Evolutionary conservation across 2,888 invertebrate genomes (phyloP), one percentile per base, ranked within the genome.

Genomic region (Hypsopygia costalis): DNA sequence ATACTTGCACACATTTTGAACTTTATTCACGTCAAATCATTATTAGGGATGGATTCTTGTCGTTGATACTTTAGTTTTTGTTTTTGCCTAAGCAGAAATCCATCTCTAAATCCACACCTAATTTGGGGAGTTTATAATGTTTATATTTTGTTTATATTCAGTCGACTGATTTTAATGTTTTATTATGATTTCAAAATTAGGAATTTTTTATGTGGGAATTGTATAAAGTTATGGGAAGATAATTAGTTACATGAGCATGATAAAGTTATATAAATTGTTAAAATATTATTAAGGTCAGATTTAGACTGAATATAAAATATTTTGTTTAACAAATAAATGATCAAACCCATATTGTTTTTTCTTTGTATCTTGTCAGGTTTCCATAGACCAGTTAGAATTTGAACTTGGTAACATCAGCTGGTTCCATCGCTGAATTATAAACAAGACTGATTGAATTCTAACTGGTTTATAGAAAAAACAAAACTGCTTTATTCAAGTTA

Each of bases 301-400:
- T 81, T 76, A 74, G 85, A 87, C 87, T 86, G 86, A 87, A 78
- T 81, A 80, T 81, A 78, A 76, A 77, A 16, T 76, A 65, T 70
- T 79, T 69, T 81, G 80, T 79, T 83, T 78, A 81, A 72, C 74
- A 59, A 82, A 80, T 79, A 79, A 78, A 78, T 68, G 53, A 66
- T 67, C 63, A 59, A 64, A 69, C 60, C 16, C 16, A 16, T 16
- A 4, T 4, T 16, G 4, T 4, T 16, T 16, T 16, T 16, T 16
- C 16, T 16, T 16, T 16, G 2, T 16, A 16, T 16, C n/a, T n/a
- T n/a, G n/a, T n/a, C n/a, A n/a, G n/a, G n/a, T n/a, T n/a, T n/a
- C n/a, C n/a, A n/a, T n/a, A n/a, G n/a, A n/a, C n/a, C n/a, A n/a
- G n/a, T n/a, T n/a, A n/a, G n/a, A n/a, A n/a, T n/a, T n/a, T n/a